Conservation (phyloP, 2,113 vertebrate genomes). For the Panurus biarmicus region DNA sequence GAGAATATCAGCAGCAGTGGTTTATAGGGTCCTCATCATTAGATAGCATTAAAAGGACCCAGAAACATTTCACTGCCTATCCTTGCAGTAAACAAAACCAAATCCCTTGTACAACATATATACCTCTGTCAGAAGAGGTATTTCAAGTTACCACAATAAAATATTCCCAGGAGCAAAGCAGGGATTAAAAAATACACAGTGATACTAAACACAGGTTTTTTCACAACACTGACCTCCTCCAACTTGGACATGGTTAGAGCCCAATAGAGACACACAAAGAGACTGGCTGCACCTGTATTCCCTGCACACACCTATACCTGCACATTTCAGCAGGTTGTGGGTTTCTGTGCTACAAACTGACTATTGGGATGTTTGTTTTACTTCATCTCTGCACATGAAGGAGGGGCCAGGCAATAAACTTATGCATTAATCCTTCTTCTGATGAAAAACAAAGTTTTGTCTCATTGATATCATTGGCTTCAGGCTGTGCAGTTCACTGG, state of each 20-base stretch:
- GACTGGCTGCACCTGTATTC: neutral
- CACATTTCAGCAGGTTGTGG: neutral
- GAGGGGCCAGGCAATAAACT: neutral
- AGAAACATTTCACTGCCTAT: neutral
- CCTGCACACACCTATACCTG: neutral
- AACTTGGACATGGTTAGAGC: neutral
- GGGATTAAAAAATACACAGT: neutral
- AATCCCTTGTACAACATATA: neutral
- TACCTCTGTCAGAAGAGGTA: neutral
- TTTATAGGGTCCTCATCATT: neutral
- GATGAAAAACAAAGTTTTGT: neutral
- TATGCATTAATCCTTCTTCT: neutral
- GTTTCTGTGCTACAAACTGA: neutral
- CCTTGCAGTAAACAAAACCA: neutral
- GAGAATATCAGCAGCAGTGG: neutral
- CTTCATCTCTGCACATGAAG: neutral
- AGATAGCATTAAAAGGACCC: neutral
- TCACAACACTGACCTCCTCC: no score
- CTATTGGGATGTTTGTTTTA: neutral
- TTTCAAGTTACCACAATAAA: neutral
- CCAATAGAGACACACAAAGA: neutral
- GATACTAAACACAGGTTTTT: neutral
- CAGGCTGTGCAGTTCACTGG: no score
- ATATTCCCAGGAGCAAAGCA: neutral
- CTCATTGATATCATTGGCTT: neutral